Percentiles rank a stretch among this genome's conserved stretches.
Conservation (phyloP, 2,888 invertebrate species). For the Diplazon laetatorius region DNA sequence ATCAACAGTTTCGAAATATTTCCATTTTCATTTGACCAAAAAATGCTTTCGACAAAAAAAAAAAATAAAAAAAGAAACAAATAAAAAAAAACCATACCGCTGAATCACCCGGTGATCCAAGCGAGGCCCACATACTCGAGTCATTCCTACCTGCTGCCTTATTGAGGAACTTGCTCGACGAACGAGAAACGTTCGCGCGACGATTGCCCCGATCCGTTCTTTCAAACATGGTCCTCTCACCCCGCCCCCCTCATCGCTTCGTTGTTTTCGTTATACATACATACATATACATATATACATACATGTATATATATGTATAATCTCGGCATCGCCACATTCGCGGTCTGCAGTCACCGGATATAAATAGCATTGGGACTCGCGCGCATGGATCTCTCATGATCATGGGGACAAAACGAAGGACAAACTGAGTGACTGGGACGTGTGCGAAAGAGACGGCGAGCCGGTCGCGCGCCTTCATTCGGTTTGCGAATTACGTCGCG, state of each 20-base stretch:
- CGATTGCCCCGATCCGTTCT: constrained; percentile 54
- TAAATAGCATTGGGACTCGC: constrained; percentile 61
- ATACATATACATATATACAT: no score
- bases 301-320: constrained; percentile 21
- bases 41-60: no score
- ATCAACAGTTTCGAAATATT: no score
- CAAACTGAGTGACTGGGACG: no score
- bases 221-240: constrained; percentile 29
- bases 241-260: neutral
- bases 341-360: constrained; percentile 54
- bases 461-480: no score
- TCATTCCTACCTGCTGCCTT: constrained; percentile 79
- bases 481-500: no score
- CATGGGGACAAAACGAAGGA: no score
- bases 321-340: constrained; percentile 32
- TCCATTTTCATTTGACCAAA: no score
- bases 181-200: constrained; percentile 52
- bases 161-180: constrained; percentile 78
- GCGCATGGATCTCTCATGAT: constrained; percentile 62
- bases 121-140: constrained; percentile 59
- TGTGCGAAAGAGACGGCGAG: no score
- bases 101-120: constrained; percentile 75
- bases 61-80: constrained; percentile 15
- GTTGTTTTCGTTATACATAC: no score
- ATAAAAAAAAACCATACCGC: constrained; percentile 53